Conservation (phyloP, 2,113 vertebrate species). For the Triplophysa tibetana region DNA sequence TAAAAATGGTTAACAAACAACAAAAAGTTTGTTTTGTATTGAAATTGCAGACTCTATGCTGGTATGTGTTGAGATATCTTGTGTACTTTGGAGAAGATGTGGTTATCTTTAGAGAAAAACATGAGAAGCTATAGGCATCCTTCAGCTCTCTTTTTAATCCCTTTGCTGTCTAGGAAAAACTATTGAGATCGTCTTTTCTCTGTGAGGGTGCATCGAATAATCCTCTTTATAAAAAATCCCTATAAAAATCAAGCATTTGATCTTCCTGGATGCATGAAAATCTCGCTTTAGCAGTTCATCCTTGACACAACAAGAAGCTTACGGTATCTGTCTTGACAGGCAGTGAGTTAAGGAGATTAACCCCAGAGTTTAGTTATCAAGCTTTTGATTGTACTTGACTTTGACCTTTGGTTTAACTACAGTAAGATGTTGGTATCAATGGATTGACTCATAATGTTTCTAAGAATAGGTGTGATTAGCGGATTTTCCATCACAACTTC, state of each 20-base stretch:
- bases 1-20: too few relatives aligned
- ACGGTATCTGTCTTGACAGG: not conserved
- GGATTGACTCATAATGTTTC: not conserved
- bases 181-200: not conserved
- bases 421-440: not conserved
- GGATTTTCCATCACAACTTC: constrained; percentile 1
- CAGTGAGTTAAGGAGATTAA: constrained; percentile 24
- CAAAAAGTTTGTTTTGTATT: too few relatives aligned
- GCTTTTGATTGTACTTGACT: constrained; percentile 21
- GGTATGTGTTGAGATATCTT: too few relatives aligned
- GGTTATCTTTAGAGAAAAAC: too few relatives aligned
- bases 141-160: not conserved
- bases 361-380: constrained; percentile 1
- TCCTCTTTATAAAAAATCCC: not conserved
- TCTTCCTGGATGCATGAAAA: not conserved
- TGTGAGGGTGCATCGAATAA: not conserved
- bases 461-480: not conserved
- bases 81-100: too few relatives aligned
- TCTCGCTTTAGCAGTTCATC: not conserved
- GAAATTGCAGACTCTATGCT: too few relatives aligned
- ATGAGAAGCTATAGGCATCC: too few relatives aligned
- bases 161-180: not conserved
- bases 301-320: constrained; percentile 20
- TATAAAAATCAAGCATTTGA: not conserved
- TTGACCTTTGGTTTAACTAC: constrained; percentile 25